Base-by-base conservation (phyloP, 1,140 invertebrate species). In the Drosophila triauraria region DNA sequence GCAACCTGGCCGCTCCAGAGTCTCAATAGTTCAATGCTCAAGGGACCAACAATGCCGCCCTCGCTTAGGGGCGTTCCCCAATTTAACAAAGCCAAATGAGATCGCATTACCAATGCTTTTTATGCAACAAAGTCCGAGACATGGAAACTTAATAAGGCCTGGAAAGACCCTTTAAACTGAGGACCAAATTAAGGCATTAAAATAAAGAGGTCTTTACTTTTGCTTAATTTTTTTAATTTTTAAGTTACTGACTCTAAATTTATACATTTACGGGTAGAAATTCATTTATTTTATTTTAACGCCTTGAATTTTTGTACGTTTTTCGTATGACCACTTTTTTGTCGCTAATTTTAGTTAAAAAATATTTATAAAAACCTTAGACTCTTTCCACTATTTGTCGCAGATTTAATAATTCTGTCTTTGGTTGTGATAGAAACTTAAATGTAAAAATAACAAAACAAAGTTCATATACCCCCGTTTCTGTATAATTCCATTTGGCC, bases 51-150 rank as follows among this genome's bases (percentile, higher is more conserved):
- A 48, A 32, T 6, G 30, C 12, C 48, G 20, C 25, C 30, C 35
- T n/a, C 4, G 40, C 48, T 40, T 30, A 6, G 2, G 38, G 53
- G 6, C 4, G 25, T 68, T 48, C 13, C 32, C 12, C 20, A 59
- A 59, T 27, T 53, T 35, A 42, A 40, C 35, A 50, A 72, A 60
- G 67, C 51, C 70, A 74, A 72, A 74, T 38, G 68, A 44, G 35
- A 59, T 60, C 44, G 67, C 30, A 74, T 74, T 74, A 72, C 46
- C n/a, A 59, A 72, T 71, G 67, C 44, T 32, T 71, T 57, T 58
- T 43, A 27, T 42, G 13, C 20, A 35, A 40, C 20, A 46, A 65
- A 35, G 50, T 17, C 27, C 17, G 20, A 20, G 32, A n/a, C 25
- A 43, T 6, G 27, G 61, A 38, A 63, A 63, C 15, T 63, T 57